Percentiles rank a stretch among this genome's conserved stretches.
These are phyloP conservation scores for Diprion similis DNA, from an alignment of 1,140 invertebrate species.

Conservation along the genomic window DNA sequence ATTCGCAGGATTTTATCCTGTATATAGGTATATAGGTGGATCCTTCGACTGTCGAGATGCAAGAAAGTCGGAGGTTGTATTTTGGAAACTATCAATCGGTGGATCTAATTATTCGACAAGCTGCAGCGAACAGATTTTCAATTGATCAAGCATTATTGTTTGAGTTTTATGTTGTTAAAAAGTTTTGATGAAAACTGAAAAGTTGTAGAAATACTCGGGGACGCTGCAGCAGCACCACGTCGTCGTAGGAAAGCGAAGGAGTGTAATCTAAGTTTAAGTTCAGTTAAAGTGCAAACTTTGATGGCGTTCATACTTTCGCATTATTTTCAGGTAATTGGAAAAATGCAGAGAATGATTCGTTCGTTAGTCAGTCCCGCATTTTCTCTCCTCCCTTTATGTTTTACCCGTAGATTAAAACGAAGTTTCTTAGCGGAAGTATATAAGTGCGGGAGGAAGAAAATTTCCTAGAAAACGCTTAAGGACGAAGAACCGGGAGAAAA, in stretches of 20 bases:
- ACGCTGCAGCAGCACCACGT: not conserved
- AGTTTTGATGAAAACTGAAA: not conserved
- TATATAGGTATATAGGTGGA: not conserved
- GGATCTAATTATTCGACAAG: too few relatives aligned
- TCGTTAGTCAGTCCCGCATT: not conserved
- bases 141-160: not conserved
- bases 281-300: constrained; percentile 5
- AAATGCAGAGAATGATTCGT: not conserved
- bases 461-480: too few relatives aligned
- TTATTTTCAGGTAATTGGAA: constrained; percentile 1
- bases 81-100: too few relatives aligned
- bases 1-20: not conserved
- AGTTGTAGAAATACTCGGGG: not conserved
- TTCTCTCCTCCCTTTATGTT: too few relatives aligned
- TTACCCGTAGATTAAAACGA: too few relatives aligned
- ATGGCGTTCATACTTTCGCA: not conserved
- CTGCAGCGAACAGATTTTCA: not conserved
- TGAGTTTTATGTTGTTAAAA: not conserved
- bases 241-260: not conserved
- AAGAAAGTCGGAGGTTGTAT: not conserved
- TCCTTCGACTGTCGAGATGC: not conserved
- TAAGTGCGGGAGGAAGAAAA: too few relatives aligned
- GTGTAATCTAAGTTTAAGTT: not conserved
- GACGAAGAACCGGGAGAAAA: too few relatives aligned
- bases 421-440: too few relatives aligned